Conservation (phyloP, 2,888 invertebrate genomes). For the Nomada fabriciana region DNA sequence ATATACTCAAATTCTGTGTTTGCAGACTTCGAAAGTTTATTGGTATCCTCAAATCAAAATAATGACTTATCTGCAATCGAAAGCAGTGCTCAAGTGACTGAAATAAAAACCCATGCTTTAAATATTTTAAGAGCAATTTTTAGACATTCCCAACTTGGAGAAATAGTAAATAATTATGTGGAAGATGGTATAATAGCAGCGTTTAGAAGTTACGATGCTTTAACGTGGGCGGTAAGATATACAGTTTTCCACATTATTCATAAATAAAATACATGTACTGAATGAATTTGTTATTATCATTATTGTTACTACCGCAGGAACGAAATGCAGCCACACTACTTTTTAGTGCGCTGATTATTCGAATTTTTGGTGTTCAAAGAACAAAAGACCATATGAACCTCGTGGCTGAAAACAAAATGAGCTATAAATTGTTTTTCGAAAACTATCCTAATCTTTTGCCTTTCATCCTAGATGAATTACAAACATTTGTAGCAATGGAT, state of each 20-base stretch:
- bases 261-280: not conserved
- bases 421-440: slow-evolving; percentile 92
- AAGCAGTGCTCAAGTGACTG: slow-evolving; percentile 74
- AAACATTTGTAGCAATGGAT: slow-evolving; percentile 76
- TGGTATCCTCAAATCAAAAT: slow-evolving; percentile 57
- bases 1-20: slow-evolving; percentile 75
- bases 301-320: slow-evolving; percentile 85
- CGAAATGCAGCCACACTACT: slow-evolving; percentile 94
- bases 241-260: slow-evolving; percentile 5
- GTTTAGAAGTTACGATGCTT: slow-evolving; percentile 90
- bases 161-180: slow-evolving; percentile 89
- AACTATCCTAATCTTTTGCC: slow-evolving; percentile 88
- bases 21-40: slow-evolving; percentile 57
- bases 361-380: slow-evolving; percentile 94
- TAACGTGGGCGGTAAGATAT: slow-evolving; percentile 90
- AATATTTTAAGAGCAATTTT: slow-evolving; percentile 94
- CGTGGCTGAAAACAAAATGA: slow-evolving; percentile 89
- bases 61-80: not conserved
- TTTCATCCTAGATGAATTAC: slow-evolving; percentile 86
- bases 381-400: slow-evolving; percentile 87
- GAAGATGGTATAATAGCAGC: slow-evolving; percentile 90
- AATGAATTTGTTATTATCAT: not conserved
- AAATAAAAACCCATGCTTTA: slow-evolving; percentile 91
- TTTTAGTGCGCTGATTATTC: slow-evolving; percentile 92
- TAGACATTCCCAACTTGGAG: slow-evolving; percentile 91